Base-by-base conservation (phyloP, 1,140 invertebrate species). In the Pogonomyrmex barbatus region DNA sequence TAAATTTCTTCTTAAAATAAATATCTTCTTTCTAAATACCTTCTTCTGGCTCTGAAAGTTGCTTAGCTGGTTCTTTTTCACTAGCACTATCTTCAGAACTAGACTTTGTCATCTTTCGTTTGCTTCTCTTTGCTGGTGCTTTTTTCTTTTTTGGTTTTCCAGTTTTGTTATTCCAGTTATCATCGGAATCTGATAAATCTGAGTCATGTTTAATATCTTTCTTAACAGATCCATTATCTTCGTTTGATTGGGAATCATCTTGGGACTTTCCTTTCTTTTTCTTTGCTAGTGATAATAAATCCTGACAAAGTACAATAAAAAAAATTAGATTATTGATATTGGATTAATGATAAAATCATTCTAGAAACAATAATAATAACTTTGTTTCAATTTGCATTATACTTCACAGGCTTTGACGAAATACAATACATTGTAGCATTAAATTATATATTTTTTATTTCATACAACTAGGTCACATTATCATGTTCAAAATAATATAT, bases 241-340 rank as follows among this genome's bases (percentile, higher is more conserved):
- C 96, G 70, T 95, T 96, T 5, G 96, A 96, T 39, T 96, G 95
- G 0, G 95, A 95, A 65, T 95, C 96, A 93, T 95, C 95, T 75
- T 92, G 95, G 60, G 89, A 90, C 70, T 95, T 95, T 92, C 96
- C 96, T 92, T 97, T 97, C 91, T 98, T 98, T 94, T 98, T 98
- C 93, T 98, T 98, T 0, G 98, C 97, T 75, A 99, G 94, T 39
- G 97, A 97, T 89, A 98, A 93, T 87, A 99, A 96, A 95, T 98
- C 98, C 98, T 99, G n/a, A 42, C 54, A 47, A 93, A 73, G 45
- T 52, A 4, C 33, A 63, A 4, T 9, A 58, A 17, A 65, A 10
- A 85, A 24, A 56, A 60, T 14, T 39, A 12, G 30, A 33, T 30
- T 58, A 24, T 24, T 4, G 4, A 60, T 24, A 75, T 73, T n/a